Conservation (phyloP, 2,888 invertebrate genomes). For the Dasypolia templi region DNA sequence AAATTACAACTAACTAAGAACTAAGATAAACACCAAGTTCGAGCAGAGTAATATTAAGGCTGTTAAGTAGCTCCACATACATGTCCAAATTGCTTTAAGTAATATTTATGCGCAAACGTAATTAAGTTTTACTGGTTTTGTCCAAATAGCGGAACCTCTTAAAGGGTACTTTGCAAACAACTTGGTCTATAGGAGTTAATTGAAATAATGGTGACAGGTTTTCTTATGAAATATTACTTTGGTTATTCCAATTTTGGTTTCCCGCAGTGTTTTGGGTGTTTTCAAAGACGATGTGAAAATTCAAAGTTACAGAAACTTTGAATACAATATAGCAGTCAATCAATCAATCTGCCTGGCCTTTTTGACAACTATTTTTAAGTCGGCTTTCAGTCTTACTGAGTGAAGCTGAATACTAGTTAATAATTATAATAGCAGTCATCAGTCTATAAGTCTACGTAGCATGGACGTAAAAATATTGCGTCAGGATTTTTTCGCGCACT, state of each 20-base stretch:
- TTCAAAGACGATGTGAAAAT: not conserved
- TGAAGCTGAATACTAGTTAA: not conserved
- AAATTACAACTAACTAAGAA: constrained; percentile 79
- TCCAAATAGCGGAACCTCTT: constrained; percentile 65
- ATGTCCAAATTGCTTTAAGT: constrained; percentile 67
- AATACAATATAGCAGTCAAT: not conserved
- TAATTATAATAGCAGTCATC: not conserved
- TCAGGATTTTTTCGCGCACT: too few species aligned
- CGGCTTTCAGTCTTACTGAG: not conserved
- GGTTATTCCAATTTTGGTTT: constrained; percentile 11
- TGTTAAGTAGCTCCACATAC: constrained; percentile 63
- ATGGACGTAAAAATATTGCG: too few species aligned
- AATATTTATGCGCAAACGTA: constrained; percentile 69
- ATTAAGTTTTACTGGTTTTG: constrained; percentile 67
- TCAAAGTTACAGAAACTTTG: not conserved
- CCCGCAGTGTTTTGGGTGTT: constrained; percentile 5
- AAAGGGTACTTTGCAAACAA: constrained; percentile 61
- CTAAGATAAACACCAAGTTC: constrained; percentile 71
- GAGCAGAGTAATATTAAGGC: constrained; percentile 54
- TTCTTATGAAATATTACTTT: constrained; percentile 46
- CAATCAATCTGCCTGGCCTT: not conserved
- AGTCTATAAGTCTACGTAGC: too few species aligned
- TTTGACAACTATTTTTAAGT: not conserved
- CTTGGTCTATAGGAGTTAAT: constrained; percentile 48
- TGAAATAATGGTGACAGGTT: constrained; percentile 55